These are phyloP conservation scores for Hypocryptadius cinnamomeus DNA, from an alignment of 2,113 vertebrate species.

Conservation along the genomic window DNA sequence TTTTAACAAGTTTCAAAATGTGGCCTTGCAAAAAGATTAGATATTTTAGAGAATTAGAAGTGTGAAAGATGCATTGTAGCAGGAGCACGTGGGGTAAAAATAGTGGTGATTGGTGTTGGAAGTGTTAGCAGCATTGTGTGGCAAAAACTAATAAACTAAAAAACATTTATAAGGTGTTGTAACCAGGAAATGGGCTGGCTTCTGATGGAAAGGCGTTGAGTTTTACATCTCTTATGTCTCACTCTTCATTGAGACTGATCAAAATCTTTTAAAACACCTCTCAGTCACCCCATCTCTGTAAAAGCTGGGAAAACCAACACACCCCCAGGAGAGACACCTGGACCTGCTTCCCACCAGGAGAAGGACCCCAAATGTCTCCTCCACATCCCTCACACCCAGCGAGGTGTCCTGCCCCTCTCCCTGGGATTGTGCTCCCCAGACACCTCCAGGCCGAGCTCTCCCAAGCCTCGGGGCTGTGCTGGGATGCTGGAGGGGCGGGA, in stretches of 20 bases:
- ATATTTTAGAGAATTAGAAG: neutral
- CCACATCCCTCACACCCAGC: rapidly evolving
- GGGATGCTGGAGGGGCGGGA: neutral
- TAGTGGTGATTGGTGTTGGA: neutral
- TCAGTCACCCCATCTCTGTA: neutral
- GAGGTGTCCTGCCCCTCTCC: neutral
- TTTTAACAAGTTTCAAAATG: neutral
- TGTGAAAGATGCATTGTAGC: neutral
- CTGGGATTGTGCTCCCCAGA: rapidly evolving
- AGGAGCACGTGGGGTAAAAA: neutral
- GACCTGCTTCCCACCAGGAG: neutral
- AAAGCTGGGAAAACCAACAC: neutral
- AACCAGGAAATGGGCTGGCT: neutral
- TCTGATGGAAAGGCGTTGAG: neutral
- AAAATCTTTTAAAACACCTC: neutral
- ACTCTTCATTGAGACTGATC: neutral
- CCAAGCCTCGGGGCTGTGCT: rapidly evolving
- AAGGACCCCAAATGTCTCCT: neutral
- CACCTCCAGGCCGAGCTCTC: neutral
- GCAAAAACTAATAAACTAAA: neutral
- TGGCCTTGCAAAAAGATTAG: neutral
- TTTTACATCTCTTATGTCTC: neutral
- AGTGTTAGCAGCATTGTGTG: neutral
- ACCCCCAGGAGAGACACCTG: neutral
- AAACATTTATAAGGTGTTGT: neutral